Evolutionary conservation across 2,797 vertebrate species (phyloP), one percentile per base, ranked within the genome.

Genomic region (Orientallactaga sibirica): DNA sequence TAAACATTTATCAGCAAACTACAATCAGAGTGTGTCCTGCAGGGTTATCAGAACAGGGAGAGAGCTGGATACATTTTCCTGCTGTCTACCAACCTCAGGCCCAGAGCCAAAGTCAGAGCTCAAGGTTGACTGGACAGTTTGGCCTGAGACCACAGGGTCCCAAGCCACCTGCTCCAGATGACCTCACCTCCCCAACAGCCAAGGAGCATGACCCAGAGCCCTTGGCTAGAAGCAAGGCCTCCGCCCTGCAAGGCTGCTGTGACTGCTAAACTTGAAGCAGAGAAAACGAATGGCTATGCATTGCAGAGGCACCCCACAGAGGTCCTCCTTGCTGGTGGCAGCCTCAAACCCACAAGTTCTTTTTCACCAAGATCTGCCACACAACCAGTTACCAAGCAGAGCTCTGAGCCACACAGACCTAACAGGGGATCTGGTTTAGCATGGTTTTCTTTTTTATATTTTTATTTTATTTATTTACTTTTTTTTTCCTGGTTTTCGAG

Each of bases 101-200:
- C 77, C 73, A 86, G 25, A 70, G 70, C 74, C 74, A 89, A 91
- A 43, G 33, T 88, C 61, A 73, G 81, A 70, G 88, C 24, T 82
- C 78, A 93, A 77, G 79, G 58, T 27, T 43, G 55, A 86, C 2
- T 75, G 41, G 43, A 95, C n/a, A 55, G 77, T 24, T 78, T 25
- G 5, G 88, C 52, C 55, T 71, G 4, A 52, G 92, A 79, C 88
- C 90, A 92, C 90, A 92, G 77, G 25, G 76, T 90, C 90, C 77
- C 90, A 55, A 68, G 86, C 79, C 95, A 94, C 61, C 93, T 90
- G 76, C 64, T 68, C 94, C 25, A 83, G 41, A 95, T 97, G 94
- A 97, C 90, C 88, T 97, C 95, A 96, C 61, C 52, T 93, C 78
- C 52, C 22, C 24, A 11, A 24, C 0, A 7, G 67, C 94, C 95